Evolutionary conservation across 2,888 invertebrate species (phyloP).

Genomic region (Auanema freiburgensis): DNA sequence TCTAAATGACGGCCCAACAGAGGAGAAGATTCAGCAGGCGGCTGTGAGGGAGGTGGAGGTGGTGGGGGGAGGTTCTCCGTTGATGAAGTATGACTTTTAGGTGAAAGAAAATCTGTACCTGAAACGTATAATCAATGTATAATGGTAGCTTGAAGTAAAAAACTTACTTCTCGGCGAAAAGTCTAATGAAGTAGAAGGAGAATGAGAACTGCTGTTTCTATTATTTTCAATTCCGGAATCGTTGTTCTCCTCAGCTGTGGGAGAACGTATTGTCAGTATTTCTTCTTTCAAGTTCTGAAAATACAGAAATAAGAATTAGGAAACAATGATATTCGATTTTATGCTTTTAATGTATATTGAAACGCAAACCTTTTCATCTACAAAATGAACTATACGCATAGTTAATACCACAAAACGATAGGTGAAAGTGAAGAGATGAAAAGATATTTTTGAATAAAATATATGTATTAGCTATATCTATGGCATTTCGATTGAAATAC

Average conservation of each 20-base stretch:
- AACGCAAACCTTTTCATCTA: too few relatives aligned
- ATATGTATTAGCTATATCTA: too few relatives aligned
- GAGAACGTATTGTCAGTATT: conserved; percentile 28
- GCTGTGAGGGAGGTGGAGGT: conserved; percentile 5
- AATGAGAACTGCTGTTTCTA: conserved; percentile 25
- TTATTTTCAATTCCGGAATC: conserved; percentile 42
- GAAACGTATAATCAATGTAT: neutral
- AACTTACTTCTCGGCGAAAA: conserved; percentile 45
- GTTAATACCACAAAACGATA: too few relatives aligned
- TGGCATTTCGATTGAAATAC: too few relatives aligned
- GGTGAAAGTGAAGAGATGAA: too few relatives aligned
- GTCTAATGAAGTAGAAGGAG: conserved; percentile 40
- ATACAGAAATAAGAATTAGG: neutral
- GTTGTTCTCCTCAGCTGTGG: conserved; percentile 25
- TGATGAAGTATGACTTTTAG: conserved; percentile 14
- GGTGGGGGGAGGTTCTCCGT: conserved; percentile 13
- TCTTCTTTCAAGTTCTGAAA: conserved; percentile 42
- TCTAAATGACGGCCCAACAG: too few relatives aligned
- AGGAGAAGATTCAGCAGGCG: neutral
- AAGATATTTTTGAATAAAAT: too few relatives aligned
- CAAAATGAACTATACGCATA: too few relatives aligned
- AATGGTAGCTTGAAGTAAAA: too few relatives aligned
- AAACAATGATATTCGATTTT: too few relatives aligned
- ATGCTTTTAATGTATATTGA: too few relatives aligned
- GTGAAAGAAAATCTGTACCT: conserved; percentile 20